These are phyloP conservation scores for Trichonephila inaurata DNA, from an alignment of 1,140 invertebrate genomes.

Conservation along the genomic window DNA sequence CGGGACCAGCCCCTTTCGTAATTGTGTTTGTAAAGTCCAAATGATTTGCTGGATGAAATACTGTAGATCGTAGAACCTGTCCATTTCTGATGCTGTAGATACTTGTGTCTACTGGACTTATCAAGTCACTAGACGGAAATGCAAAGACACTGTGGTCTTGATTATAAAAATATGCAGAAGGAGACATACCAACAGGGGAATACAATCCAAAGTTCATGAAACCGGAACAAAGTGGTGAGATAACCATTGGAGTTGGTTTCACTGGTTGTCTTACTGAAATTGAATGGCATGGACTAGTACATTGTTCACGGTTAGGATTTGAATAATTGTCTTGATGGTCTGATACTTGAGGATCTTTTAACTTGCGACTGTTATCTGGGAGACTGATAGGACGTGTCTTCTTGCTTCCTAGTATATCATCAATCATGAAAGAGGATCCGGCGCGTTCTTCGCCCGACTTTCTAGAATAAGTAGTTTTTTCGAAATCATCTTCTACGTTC, in stretches of 20 bases:
- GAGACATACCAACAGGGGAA: constrained; percentile 39
- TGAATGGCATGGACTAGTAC: constrained; percentile 11
- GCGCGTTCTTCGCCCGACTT: neutral
- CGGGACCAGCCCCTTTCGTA: neutral
- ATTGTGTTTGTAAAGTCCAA: constrained; percentile 8
- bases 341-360: constrained; percentile 19
- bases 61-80: constrained; percentile 17
- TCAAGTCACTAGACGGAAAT: constrained; percentile 46
- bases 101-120: neutral
- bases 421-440: constrained; percentile 70
- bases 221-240: constrained; percentile 60
- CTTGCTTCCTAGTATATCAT: constrained; percentile 64
- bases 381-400: constrained; percentile 23
- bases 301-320: constrained; percentile 28
- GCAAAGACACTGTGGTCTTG: constrained; percentile 44
- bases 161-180: constrained; percentile 3
- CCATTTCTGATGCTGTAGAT: constrained; percentile 28
- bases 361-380: neutral
- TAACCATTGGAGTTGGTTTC: constrained; percentile 65
- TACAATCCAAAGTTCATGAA: constrained; percentile 63
- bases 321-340: neutral
- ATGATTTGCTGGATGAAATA: constrained; percentile 30
- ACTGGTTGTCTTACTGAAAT: neutral
- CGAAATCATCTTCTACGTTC: neutral
- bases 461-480: constrained; percentile 4